These are phyloP conservation scores for Corvus cornix DNA, from an alignment of 2,113 vertebrate genomes.

Conservation along the genomic window DNA sequence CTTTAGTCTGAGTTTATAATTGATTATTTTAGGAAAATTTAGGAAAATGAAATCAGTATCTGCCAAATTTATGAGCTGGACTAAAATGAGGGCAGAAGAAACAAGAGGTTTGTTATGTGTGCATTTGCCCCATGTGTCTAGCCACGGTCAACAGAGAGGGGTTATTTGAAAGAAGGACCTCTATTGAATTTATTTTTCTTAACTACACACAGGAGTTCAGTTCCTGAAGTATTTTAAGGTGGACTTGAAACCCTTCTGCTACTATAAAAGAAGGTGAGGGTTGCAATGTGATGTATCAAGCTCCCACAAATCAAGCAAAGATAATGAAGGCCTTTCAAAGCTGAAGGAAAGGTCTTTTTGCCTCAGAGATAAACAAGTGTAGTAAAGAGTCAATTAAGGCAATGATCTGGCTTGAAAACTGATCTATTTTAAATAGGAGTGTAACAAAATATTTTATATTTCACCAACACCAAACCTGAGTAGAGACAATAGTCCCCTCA, in stretches of 20 bases:
- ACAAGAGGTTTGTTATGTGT: background rate
- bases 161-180: background rate
- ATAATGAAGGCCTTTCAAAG: background rate
- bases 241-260: background rate
- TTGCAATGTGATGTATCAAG: background rate
- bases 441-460: background rate
- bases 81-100: background rate
- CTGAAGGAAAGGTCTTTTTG: background rate
- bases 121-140: background rate
- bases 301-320: background rate
- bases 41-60: background rate
- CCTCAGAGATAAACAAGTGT: background rate
- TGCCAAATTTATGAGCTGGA: background rate
- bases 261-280: background rate
- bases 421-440: background rate
- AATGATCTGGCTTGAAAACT: background rate
- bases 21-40: background rate
- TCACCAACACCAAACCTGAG: background rate
- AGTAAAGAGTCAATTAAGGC: background rate
- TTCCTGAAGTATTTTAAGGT: background rate
- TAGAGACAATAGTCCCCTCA: background rate
- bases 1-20: background rate
- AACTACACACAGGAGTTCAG: background rate
- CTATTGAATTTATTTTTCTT: background rate
- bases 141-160: rapidly evolving